Base-by-base conservation (phyloP, 2,797 vertebrate genomes). In the Onychomys arenicola region DNA sequence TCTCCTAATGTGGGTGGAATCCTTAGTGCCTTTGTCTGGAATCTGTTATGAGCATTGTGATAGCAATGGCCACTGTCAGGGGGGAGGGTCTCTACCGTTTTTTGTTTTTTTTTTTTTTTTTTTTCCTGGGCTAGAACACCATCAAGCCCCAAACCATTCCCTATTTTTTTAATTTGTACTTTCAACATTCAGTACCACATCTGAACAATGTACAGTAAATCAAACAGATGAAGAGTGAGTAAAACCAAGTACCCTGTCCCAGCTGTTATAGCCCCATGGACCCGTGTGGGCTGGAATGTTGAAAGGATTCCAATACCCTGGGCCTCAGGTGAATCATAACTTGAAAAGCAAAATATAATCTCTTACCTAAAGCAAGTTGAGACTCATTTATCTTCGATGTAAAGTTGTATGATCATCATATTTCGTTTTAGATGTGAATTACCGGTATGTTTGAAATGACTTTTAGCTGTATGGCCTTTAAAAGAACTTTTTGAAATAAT, bases 401-500 rank as follows among this genome's bases (percentile, higher is more conserved):
- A 87, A 90, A 77, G 52, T 25, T 78, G 4, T 25, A 65, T 89
- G 61, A 10, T 25, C 37, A n/a, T n/a, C 23, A 25, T 23, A 23
- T 95, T 97, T 93, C 27, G 1, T n/a, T 89, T 91, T 90, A 89
- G 69, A 83, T 75, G 37, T 13, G 85, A 83, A 95, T 83, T n/a
- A n/a, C n/a, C n/a, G 43, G 55, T 77, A 71, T 71, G 32, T 77
- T 91, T 95, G 91, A 96, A 89, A 80, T 93, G 80, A 88, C 25
- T 90, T 93, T 90, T 49, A 91, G 61, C 49, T 78, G 11, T 49
- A 32, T 59, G 78, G 25, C 25, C n/a, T 75, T 90, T 37, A 78
- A 87, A n/a, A 63, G 25, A 55, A 90, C 55, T 73, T 63, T 89
- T 78, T 90, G 81, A 85, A 84, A 82, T 86, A 73, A 80, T 57